A percentile compares a stretch with the other conserved stretches of the same genome.
These are phyloP conservation scores for Aurelia aurita DNA, from an alignment of 30 jellyfish, hydroid and myxozoan genomes.

Conservation along the genomic window DNA sequence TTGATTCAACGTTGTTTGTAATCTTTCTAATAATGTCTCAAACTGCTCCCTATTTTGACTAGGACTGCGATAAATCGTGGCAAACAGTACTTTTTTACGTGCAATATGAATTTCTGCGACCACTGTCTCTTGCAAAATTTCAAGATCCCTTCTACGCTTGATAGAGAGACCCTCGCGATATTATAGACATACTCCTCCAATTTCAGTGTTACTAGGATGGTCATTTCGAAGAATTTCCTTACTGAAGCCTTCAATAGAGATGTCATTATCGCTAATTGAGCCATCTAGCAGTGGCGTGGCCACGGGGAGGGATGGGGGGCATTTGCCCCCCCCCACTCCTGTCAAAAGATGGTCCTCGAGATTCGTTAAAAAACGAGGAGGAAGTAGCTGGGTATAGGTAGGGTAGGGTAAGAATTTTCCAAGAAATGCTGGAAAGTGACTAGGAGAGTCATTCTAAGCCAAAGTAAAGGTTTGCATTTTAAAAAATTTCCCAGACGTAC, in stretches of 20 bases:
- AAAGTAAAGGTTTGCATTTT: too few species aligned
- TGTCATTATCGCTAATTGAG: too few species aligned
- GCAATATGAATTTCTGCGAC: not conserved
- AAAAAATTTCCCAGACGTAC: too few species aligned
- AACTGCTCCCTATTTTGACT: conserved; percentile 15
- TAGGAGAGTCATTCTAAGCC: too few species aligned
- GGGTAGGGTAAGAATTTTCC: too few species aligned
- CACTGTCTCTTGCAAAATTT: conserved; percentile 19
- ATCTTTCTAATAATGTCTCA: not conserved
- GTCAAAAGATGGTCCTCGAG: too few species aligned
- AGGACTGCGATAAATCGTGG: not conserved
- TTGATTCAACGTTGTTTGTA: not conserved
- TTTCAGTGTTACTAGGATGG: conserved; percentile 23
- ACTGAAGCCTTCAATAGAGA: conserved; percentile 31
- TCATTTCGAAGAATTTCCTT: not conserved
- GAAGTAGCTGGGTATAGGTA: too few species aligned
- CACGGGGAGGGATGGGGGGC: too few species aligned
- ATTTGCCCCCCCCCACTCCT: too few species aligned
- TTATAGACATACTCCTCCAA: conserved; percentile 13
- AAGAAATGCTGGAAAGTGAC: too few species aligned
- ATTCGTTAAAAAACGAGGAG: too few species aligned
- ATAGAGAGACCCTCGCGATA: conserved; percentile 28
- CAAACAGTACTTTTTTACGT: conserved; percentile 11
- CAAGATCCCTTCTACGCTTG: conserved; percentile 19
- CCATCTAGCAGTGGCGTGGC: too few species aligned